Evolutionary conservation across 2,797 vertebrate genomes (phyloP).

Genomic region (Falco peregrinus): DNA sequence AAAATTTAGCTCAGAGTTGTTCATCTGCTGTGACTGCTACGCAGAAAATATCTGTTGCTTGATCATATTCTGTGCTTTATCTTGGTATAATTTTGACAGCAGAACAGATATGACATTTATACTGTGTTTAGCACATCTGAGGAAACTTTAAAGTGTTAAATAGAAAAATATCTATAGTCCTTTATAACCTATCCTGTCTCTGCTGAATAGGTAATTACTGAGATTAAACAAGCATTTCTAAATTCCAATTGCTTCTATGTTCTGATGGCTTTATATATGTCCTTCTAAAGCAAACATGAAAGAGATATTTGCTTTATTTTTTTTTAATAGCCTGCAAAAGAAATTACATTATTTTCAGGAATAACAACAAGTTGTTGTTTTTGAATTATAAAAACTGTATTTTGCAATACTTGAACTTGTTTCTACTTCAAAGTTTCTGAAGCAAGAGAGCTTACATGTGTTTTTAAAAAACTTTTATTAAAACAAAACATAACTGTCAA

Average conservation of each 20-base stretch:
- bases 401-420: neutral
- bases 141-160: conserved; percentile 31
- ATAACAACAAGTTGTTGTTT: neutral
- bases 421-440: neutral
- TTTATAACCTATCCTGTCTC: neutral
- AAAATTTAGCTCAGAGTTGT: neutral
- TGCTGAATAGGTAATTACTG: conserved; percentile 50
- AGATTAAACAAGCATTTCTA: conserved; percentile 20
- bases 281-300: conserved; percentile 9
- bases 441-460: neutral
- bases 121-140: neutral
- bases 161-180: conserved; percentile 10
- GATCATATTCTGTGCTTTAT: neutral
- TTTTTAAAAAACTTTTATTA: neutral
- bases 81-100: neutral
- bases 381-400: neutral
- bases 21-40: neutral
- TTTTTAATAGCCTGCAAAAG: neutral
- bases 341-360: neutral
- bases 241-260: conserved; percentile 50
- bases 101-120: neutral
- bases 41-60: neutral
- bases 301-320: neutral
- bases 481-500: neutral
- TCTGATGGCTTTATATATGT: neutral